phyloP scores from a whole-genome alignment of 1,140 invertebrate species.

The Philaenus spumarius region DNA sequence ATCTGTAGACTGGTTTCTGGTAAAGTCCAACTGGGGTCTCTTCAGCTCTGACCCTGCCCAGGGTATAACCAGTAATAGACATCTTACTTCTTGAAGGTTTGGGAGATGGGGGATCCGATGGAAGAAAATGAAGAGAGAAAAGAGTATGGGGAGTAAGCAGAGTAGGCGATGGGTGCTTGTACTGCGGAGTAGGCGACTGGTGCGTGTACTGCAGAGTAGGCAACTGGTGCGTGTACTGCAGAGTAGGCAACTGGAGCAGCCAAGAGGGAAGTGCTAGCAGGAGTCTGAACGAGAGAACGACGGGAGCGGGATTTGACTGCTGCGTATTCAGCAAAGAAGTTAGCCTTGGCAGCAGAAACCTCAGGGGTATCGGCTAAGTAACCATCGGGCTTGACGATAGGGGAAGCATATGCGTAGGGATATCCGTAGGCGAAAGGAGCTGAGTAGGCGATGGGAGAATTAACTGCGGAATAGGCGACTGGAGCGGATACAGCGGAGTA shows the following conservation, averaged over 20 bases:
- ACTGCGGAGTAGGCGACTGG: conserved; percentile 10
- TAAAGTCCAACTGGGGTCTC: conserved; percentile 14
- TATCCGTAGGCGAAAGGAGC: conserved; percentile 7
- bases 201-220: conserved; percentile 5
- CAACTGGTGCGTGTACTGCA: conserved; percentile 11
- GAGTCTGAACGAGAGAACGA: conserved; percentile 24
- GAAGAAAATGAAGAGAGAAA: too few species aligned
- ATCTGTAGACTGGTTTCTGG: neutral
- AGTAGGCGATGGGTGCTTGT: conserved; percentile 11
- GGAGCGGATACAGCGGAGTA: conserved; percentile 19
- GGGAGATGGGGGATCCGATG: too few species aligned
- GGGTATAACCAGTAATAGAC: neutral
- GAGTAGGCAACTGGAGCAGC: conserved; percentile 15
- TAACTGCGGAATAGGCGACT: conserved; percentile 19
- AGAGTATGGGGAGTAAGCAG: neutral
- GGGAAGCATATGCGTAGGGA: conserved; percentile 10
- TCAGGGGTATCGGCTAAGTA: neutral
- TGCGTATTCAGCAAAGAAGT: conserved; percentile 11
- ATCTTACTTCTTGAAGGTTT: too few species aligned
- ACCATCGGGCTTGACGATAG: conserved; percentile 20
- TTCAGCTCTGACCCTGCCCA: conserved; percentile 9
- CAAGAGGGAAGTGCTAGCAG: conserved; percentile 24
- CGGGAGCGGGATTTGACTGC: conserved; percentile 21
- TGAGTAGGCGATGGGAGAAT: conserved; percentile 31
- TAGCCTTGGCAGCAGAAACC: conserved; percentile 4